Evolutionary conservation across 2,113 vertebrate genomes (phyloP).

Genomic region (Sylvia atricapilla): DNA sequence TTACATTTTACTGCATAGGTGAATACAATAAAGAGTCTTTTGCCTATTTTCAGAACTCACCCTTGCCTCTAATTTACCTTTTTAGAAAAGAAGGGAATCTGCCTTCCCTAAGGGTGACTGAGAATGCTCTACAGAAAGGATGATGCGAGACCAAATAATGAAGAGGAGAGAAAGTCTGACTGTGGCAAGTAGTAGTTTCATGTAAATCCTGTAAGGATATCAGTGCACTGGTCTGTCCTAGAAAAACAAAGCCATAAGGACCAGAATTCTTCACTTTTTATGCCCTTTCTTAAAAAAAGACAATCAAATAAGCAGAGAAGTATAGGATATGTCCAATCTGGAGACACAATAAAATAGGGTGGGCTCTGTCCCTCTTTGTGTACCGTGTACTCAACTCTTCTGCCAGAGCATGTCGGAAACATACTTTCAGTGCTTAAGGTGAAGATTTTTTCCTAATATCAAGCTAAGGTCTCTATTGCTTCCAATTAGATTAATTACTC

Average conservation of each 20-base stretch:
- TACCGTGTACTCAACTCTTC: neutral
- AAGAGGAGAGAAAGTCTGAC: neutral
- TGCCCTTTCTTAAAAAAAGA: neutral
- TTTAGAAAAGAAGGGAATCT: neutral
- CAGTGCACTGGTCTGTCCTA: neutral
- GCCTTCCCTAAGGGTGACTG: neutral
- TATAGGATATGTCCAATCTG: neutral
- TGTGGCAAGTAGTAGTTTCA: neutral
- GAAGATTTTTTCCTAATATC: neutral
- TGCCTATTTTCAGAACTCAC: neutral
- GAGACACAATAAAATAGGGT: rapidly evolving
- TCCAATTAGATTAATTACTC: neutral
- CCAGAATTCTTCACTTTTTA: neutral
- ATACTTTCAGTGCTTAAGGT: neutral
- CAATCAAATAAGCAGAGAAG: neutral
- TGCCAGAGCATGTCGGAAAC: neutral
- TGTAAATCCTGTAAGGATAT: neutral
- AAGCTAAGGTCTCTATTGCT: neutral
- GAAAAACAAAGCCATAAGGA: neutral
- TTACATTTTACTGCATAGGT: neutral
- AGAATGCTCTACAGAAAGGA: neutral
- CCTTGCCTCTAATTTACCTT: neutral
- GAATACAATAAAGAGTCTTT: neutral
- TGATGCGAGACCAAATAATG: neutral
- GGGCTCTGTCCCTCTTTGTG: neutral